Percentiles rank a stretch among this genome's conserved stretches.
These are phyloP conservation scores for Gavialis gangeticus DNA, from an alignment of 2,113 vertebrate species.

Conservation along the genomic window DNA sequence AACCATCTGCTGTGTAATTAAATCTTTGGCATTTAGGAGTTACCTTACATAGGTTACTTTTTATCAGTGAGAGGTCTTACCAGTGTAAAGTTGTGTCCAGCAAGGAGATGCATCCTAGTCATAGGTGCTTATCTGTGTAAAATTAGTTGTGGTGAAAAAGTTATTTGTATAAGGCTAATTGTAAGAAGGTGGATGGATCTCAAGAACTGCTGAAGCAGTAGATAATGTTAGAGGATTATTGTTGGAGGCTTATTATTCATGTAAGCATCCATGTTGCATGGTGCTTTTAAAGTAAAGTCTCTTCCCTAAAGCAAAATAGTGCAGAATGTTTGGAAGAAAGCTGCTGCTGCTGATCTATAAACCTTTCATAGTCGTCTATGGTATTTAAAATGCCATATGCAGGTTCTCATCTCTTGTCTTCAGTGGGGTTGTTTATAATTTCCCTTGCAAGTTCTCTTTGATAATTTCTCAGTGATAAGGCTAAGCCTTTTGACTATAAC, in stretches of 20 bases:
- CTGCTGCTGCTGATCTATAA: background rate
- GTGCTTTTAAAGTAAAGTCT: background rate
- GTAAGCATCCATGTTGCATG: background rate
- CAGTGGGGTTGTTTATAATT: conserved; percentile 14
- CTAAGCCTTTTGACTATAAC: background rate
- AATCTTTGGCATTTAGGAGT: background rate
- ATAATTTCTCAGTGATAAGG: conserved; percentile 23
- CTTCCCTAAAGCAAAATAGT: background rate
- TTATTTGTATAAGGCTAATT: background rate
- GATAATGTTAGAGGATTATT: background rate
- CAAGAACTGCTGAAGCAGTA: background rate
- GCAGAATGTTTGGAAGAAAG: background rate
- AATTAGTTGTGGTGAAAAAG: background rate
- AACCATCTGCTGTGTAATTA: background rate
- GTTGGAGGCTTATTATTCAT: background rate
- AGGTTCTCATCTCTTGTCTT: background rate
- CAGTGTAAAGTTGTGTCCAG: background rate
- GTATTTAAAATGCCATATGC: background rate
- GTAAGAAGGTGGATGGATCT: background rate
- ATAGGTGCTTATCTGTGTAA: background rate
- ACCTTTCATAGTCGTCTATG: background rate
- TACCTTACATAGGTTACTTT: background rate
- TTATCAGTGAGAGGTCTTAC: background rate
- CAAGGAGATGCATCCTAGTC: background rate
- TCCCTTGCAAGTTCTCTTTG: background rate